Base-by-base conservation (phyloP, 2,888 invertebrate species). In the Harpalus rubripes region DNA sequence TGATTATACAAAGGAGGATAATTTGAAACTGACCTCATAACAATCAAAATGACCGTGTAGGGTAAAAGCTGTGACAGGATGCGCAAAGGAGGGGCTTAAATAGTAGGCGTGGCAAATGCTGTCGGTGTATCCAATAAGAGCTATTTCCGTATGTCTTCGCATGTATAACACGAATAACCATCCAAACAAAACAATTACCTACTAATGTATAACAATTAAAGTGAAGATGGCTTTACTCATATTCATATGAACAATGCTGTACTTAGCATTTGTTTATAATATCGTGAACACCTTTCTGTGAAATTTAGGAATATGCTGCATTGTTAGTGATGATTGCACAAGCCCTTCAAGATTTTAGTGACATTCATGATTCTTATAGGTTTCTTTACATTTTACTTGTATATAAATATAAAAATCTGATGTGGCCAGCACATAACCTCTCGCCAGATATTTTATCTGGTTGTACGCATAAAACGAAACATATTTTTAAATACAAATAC, bases 1-100 rank as follows among this genome's bases (percentile, higher is more conserved):
- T 32, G 58, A 58, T 76, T 58, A 58, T 56, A 15, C 15, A n/a
- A 58, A 26, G 78, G 15, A 58, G 41, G 78, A 78, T 78, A 78
- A 78, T 59, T 72, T 56, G 44, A 52, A 78, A 84, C 84, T 84
- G 84, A 84, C 76, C 65, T 63, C 41, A 65, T 61, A 78, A 78
- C 16, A 61, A 76, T 44, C 61, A 76, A 61, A 83, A 59, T 61
- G 61, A 59, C 76, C 59, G 72, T 32, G 22, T 61, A 16, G 26
- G 63, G 84, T 26, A 61, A 22, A 22, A 41, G 16, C 59, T 41
- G 58, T 74, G 7, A 61, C 56, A 12, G 59, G 32, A 65, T 65
- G 68, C 82, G 65, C 26, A 65, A 41, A 65, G 84, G 84, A 61
- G 84, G 84, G 12, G 65, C 78, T 63, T 16, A 63, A 22, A 61